These are phyloP conservation scores for Rhyacichthys aspro DNA, from an alignment of 2,797 vertebrate genomes.

Conservation along the genomic window DNA sequence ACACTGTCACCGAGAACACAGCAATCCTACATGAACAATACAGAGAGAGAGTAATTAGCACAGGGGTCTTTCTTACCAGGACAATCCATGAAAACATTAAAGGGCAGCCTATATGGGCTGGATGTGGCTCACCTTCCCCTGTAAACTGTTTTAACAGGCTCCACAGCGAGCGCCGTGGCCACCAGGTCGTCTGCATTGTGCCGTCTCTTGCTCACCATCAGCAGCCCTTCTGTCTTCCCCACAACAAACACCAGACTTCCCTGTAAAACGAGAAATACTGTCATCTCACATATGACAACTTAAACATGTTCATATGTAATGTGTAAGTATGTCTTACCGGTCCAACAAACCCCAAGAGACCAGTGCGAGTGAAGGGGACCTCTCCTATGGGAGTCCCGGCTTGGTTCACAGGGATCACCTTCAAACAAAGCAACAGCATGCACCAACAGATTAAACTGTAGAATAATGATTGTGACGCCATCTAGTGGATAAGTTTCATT, in stretches of 20 bases:
- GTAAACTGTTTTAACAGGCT: constrained; percentile 96
- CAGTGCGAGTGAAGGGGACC: constrained; percentile 90
- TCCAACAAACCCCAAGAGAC: constrained; percentile 95
- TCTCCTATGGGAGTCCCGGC: constrained; percentile 92
- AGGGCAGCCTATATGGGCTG: too few relatives aligned
- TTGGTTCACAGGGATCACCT: constrained; percentile 94
- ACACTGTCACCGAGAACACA: constrained; percentile 95
- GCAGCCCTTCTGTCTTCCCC: constrained; percentile 92
- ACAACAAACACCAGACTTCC: constrained; percentile 97
- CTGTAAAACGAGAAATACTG: constrained; percentile 67
- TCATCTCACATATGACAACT: neutral
- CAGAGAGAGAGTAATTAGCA: constrained; percentile 2
- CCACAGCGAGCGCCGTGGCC: constrained; percentile 93
- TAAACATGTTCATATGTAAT: neutral
- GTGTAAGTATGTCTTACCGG: constrained; percentile 82
- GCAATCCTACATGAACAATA: constrained; percentile 84
- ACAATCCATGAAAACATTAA: neutral
- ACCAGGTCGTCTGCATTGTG: constrained; percentile 97
- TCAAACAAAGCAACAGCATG: constrained; percentile 43
- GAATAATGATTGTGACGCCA: constrained; percentile 17
- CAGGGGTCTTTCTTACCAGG: neutral
- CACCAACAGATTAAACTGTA: neutral
- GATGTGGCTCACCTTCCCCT: constrained; percentile 88
- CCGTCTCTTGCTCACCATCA: constrained; percentile 90
- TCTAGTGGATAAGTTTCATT: constrained; percentile 15